Evolutionary conservation across 2,113 vertebrate genomes (phyloP), one percentile per base, ranked within the genome.

Genomic region (Catharus fuscescens): DNA sequence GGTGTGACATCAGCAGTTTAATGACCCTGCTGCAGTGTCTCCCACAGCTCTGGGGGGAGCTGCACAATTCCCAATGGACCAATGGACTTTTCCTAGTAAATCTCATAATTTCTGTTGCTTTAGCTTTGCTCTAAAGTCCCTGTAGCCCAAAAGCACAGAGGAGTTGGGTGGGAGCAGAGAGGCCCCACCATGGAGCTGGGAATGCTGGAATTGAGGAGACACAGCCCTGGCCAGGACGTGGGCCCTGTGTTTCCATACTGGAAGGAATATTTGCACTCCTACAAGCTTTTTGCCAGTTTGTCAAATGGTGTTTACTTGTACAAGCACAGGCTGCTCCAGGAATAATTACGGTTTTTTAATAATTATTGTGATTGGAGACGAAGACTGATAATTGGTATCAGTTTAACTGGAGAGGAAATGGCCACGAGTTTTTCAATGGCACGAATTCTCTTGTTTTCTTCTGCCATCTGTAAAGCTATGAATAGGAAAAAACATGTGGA

Each of bases 331-430:
- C 53, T 69, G 73, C 45, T 93, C 69, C 85, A 74, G 94, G 91
- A 86, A 80, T 90, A 96, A 97, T 95, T 96, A 50, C 2, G 84
- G 72, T 67, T 96, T 96, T 95, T 61, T 89, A 92, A 40, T 36
- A 94, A 95, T 97, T 97, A 86, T 62, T 96, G 92, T 91, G 80
- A 76, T 92, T 92, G 91, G 42, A 12, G 89, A 86, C 9, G 13
- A 38, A 40, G 88, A 45, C 85, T 85, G 90, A 86, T 86, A 67
- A 88, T 88, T 96, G 95, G 44, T 95, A 88, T 59, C 78, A 31
- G 65, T 85, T 93, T 95, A 96, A 95, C 86, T 96, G 94, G 92
- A 96, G 92, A 86, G 80, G 34, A 98, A 96, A 91, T 65, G 91
- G 82, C 83, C 94, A 81, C 23, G 26, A 54, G 83, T 76, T 96